Conservation (phyloP, 1,140 invertebrate genomes). For the Phthorimaea operculella region DNA sequence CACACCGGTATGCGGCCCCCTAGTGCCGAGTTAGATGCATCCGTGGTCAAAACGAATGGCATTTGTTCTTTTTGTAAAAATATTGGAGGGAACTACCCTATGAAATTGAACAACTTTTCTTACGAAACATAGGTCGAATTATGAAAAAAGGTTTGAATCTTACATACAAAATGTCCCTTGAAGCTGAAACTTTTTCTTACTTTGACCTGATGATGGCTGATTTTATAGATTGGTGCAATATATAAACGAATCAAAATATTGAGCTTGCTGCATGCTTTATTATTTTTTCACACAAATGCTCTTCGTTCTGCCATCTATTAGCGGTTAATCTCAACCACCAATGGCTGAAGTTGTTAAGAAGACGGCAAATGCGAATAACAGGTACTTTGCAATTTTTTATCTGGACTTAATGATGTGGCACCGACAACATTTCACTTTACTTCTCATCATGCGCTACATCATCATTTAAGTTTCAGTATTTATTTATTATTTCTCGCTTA, state of each 20-base stretch:
- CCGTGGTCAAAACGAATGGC: background rate
- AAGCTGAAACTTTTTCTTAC: too few relatives aligned
- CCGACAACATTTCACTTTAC: conserved; percentile 45
- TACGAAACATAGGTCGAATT: too few relatives aligned
- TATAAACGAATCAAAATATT: too few relatives aligned
- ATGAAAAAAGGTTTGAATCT: too few relatives aligned
- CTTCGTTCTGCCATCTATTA: background rate
- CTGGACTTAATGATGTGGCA: conserved; percentile 57
- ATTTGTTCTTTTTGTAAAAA: background rate
- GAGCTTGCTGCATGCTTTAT: too few relatives aligned
- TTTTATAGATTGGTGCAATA: too few relatives aligned
- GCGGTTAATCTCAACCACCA: background rate
- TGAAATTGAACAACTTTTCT: too few relatives aligned
- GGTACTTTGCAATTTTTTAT: conserved; percentile 24
- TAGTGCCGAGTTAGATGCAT: background rate
- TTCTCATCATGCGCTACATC: conserved; percentile 52
- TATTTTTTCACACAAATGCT: background rate
- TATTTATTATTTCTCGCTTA: conserved; percentile 47
- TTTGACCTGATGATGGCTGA: too few relatives aligned
- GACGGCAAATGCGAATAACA: conserved; percentile 60
- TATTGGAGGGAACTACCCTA: too few relatives aligned
- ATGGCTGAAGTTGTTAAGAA: conserved; percentile 29
- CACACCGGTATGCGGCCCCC: conserved; percentile 72
- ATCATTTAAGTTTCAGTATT: conserved; percentile 40
- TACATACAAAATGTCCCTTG: too few relatives aligned